Base-by-base conservation (phyloP, 1,140 invertebrate species). In the Drosophila repletoides region DNA sequence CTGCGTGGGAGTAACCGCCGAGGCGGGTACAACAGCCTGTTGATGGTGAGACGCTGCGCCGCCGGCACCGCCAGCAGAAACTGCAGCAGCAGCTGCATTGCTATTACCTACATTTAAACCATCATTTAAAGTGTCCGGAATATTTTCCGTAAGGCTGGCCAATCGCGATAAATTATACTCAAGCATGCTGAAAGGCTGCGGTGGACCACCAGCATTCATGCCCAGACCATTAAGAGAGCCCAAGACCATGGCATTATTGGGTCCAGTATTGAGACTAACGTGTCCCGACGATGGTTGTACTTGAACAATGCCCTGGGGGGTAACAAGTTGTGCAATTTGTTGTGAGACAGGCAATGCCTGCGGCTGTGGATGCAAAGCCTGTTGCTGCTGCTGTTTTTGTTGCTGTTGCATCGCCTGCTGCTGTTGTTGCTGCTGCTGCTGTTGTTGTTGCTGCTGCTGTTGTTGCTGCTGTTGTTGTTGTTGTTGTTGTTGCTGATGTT, bases 121-220 rank as follows among this genome's bases (percentile, higher is more conserved):
- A 86, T 74, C 91, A 53, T 59, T 90, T 73, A 74, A 80, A 61
- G 71, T 90, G 90, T 76, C 92, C 70, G 58, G 70, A 17, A 92
- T 92, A 3, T 91, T 94, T 84, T 95, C 95, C 2, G 94, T 95
- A 63, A 97, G 92, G 72, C 93, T 95, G 10, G 95, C 95, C 75
- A 97, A 89, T 77, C 95, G 95, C 45, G 95, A 94, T 58, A 96
- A 90, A 91, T 96, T 96, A 80, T 96, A 96, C 88, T 96, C 95
- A 38, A 95, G 94, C 90, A 96, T 95, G 75, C 94, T 95, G 10
- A 89, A 89, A 3, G 68, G 68, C 1, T 76, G 60, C 7, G 79
- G 76, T 7, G 70, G 76, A n/a, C 71, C 61, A 12, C 63, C 63
- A 24, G 65, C 66, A 41, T 63, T 63, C 49, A 68, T 68, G 14